phyloP scores from a whole-genome alignment of 2,113 vertebrate genomes.

The Gymnobelideus leadbeateri region DNA sequence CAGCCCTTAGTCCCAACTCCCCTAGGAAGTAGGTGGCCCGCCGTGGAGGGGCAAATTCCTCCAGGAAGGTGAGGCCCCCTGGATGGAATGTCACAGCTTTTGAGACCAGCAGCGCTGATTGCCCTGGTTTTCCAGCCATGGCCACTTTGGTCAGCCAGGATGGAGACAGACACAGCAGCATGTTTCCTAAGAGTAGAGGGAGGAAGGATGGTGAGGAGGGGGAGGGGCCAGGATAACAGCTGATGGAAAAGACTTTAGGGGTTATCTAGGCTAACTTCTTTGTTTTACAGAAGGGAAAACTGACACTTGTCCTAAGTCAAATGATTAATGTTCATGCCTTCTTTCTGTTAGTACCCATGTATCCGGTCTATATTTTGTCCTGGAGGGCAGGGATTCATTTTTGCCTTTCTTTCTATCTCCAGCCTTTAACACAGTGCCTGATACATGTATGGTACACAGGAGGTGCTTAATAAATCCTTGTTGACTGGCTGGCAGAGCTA shows the following conservation, averaged over 20 bases:
- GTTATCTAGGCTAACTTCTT: not conserved
- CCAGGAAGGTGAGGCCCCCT: conserved; percentile 85
- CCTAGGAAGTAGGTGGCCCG: conserved; percentile 86
- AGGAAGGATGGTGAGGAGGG: not conserved
- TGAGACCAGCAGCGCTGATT: conserved; percentile 83
- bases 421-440: not conserved
- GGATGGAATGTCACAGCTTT: conserved; percentile 86
- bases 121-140: conserved; percentile 55
- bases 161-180: conserved; percentile 87
- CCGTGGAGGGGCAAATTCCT: conserved; percentile 84
- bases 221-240: not conserved
- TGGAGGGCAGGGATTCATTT: not conserved
- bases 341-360: accelerated
- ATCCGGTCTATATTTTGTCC: not conserved
- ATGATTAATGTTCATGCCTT: not conserved
- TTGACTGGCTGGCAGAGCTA: not conserved
- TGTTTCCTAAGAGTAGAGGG: conserved; percentile 81
- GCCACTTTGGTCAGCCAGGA: conserved; percentile 84
- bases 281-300: not conserved
- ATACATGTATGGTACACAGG: too few species aligned
- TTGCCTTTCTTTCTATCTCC: not conserved
- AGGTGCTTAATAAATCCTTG: not conserved
- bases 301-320: too few species aligned
- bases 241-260: too few species aligned
- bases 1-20: conserved; percentile 69